phyloP scores from a whole-genome alignment of 30 jellyfish, hydroid and myxozoan genomes.

The Morbakka virulenta region DNA sequence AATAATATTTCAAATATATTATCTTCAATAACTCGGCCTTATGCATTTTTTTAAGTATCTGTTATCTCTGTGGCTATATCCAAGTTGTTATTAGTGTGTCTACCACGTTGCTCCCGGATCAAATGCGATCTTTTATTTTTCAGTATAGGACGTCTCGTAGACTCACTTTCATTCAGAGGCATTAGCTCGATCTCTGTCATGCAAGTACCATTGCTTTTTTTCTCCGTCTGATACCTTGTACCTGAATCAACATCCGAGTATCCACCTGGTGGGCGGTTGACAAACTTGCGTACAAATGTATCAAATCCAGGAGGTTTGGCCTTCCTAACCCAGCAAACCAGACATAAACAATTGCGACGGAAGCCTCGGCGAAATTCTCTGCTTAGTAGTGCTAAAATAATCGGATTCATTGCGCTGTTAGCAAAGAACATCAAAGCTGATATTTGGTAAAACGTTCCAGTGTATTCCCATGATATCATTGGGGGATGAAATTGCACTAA shows the following conservation, averaged over 20 bases:
- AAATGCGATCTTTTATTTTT: too few relatives aligned
- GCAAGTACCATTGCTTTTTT: not conserved
- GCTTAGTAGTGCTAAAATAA: slow-evolving; percentile 74
- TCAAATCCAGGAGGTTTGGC: not conserved
- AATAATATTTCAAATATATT: too few relatives aligned
- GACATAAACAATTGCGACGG: slow-evolving; percentile 43
- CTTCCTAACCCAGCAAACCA: not conserved
- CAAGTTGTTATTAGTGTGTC: too few relatives aligned
- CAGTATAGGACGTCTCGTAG: too few relatives aligned
- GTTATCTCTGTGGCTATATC: too few relatives aligned
- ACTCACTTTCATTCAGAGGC: not conserved
- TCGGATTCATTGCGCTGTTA: slow-evolving; percentile 89
- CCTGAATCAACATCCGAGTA: not conserved
- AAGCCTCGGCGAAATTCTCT: slow-evolving; percentile 72
- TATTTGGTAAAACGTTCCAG: slow-evolving; percentile 12
- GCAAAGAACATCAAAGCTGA: slow-evolving; percentile 55
- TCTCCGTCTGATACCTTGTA: not conserved
- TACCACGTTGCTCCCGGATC: too few relatives aligned
- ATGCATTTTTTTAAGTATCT: too few relatives aligned
- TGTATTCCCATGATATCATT: slow-evolving; percentile 33
- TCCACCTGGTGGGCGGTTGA: not conserved
- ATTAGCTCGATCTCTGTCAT: not conserved
- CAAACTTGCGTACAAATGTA: not conserved
- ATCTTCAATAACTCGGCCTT: too few relatives aligned
- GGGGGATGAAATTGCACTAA: slow-evolving; percentile 42